Percentiles rank a stretch among this genome's conserved stretches.
phyloP scores from a whole-genome alignment of 2,888 invertebrate genomes.

The Cheilosia soror region DNA sequence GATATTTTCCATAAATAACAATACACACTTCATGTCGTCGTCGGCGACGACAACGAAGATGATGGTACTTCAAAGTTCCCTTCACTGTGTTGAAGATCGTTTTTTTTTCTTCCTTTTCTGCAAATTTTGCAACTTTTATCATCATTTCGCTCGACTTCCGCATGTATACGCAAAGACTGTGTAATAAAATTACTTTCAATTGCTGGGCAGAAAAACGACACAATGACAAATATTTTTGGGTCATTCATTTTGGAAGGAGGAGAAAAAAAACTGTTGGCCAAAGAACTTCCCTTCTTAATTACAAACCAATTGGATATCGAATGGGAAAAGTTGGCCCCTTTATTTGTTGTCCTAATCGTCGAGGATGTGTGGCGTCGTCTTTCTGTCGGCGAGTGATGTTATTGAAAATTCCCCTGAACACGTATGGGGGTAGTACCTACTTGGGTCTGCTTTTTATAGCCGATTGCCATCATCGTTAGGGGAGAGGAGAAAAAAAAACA shows the following conservation, averaged over 20 bases:
- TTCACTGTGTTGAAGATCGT: background rate
- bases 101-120: constrained; percentile 1
- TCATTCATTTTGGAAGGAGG: background rate
- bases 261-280: background rate
- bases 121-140: constrained; percentile 46
- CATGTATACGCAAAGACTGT: constrained; percentile 8
- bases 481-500: background rate
- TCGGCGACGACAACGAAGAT: constrained; percentile 8
- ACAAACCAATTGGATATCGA: constrained; percentile 25
- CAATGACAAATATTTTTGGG: constrained; percentile 34
- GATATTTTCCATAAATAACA: constrained; percentile 50
- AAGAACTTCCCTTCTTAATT: constrained; percentile 56
- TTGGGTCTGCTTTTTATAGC: constrained; percentile 49
- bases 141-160: constrained; percentile 5
- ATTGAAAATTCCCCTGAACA: constrained; percentile 15
- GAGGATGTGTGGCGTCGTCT: constrained; percentile 33
- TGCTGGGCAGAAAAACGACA: background rate
- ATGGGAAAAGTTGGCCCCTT: constrained; percentile 13
- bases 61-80: constrained; percentile 28
- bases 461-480: constrained; percentile 65
- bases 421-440: background rate
- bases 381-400: constrained; percentile 24
- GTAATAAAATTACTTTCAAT: constrained; percentile 39
- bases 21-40: constrained; percentile 19
- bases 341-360: background rate